phyloP scores from a whole-genome alignment of 2,888 invertebrate genomes.

The Lacanobia oleracea region DNA sequence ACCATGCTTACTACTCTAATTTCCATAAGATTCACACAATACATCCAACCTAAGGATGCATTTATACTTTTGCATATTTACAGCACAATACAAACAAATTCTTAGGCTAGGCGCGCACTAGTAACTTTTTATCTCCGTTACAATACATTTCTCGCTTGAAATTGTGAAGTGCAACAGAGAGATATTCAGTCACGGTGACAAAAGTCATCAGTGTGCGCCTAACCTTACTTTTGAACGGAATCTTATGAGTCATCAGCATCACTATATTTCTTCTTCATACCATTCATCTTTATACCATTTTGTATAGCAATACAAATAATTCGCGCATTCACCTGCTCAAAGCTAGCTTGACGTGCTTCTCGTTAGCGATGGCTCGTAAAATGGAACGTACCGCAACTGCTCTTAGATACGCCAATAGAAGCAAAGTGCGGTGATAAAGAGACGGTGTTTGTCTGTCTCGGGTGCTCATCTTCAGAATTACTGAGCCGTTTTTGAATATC shows the following conservation, averaged over 20 bases:
- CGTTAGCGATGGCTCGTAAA: constrained; percentile 63
- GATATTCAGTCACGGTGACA: too few species aligned
- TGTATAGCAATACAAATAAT: constrained; percentile 40
- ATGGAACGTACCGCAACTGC: constrained; percentile 59
- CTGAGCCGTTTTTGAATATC: constrained; percentile 13
- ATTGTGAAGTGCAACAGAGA: too few species aligned
- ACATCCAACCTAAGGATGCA: background rate
- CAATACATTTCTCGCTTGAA: too few species aligned
- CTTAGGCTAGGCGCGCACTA: too few species aligned
- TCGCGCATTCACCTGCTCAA: constrained; percentile 45
- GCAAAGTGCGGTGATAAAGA: constrained; percentile 38
- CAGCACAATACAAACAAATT: background rate
- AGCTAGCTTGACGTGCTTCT: constrained; percentile 49
- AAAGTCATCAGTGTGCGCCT: too few species aligned
- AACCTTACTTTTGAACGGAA: background rate
- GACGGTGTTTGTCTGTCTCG: constrained; percentile 29
- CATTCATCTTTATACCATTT: constrained; percentile 2
- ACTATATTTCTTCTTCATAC: background rate
- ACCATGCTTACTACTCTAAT: background rate
- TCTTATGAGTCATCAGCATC: background rate
- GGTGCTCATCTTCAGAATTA: constrained; percentile 23
- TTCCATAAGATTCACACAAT: background rate
- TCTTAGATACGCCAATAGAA: constrained; percentile 52
- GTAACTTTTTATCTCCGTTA: too few species aligned
- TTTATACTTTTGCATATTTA: background rate